Conservation (phyloP, 2,113 vertebrate species). For the Myanophis thanlyinensis region DNA sequence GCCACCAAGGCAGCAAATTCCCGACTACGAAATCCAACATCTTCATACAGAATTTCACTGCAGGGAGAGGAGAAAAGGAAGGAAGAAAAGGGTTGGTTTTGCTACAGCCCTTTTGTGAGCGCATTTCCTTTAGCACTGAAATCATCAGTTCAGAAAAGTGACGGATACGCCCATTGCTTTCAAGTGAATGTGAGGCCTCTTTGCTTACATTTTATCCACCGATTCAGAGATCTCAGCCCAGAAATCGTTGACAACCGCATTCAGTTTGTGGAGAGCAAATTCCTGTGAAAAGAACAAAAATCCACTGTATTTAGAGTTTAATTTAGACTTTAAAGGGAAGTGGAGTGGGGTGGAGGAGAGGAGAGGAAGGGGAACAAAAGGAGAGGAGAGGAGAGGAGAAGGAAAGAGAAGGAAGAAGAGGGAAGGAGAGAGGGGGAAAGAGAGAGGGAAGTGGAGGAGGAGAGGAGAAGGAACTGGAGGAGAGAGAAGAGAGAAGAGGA, state of each 20-base stretch:
- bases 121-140: not conserved
- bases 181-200: conserved; percentile 12
- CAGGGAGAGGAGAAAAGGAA: conserved; percentile 30
- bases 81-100: not conserved
- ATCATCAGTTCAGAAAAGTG: fast-evolving
- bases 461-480: too few species aligned
- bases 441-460: too few species aligned
- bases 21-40: conserved; percentile 93
- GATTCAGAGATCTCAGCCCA: conserved; percentile 99
- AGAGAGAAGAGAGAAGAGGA: too few species aligned
- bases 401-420: too few species aligned
- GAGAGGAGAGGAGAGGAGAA: too few species aligned
- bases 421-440: too few species aligned
- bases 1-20: conserved; percentile 96
- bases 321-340: too few species aligned
- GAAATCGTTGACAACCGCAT: conserved; percentile 97
- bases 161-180: not conserved
- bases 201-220: conserved; percentile 98
- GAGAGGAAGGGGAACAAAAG: too few species aligned
- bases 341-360: too few species aligned
- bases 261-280: conserved; percentile 96
- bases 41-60: conserved; percentile 98
- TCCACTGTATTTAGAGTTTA: not conserved
- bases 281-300: conserved; percentile 76
- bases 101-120: conserved; percentile 9